These are phyloP conservation scores for Mus caroli DNA, from an alignment of 2,797 vertebrate species.

Conservation along the genomic window DNA sequence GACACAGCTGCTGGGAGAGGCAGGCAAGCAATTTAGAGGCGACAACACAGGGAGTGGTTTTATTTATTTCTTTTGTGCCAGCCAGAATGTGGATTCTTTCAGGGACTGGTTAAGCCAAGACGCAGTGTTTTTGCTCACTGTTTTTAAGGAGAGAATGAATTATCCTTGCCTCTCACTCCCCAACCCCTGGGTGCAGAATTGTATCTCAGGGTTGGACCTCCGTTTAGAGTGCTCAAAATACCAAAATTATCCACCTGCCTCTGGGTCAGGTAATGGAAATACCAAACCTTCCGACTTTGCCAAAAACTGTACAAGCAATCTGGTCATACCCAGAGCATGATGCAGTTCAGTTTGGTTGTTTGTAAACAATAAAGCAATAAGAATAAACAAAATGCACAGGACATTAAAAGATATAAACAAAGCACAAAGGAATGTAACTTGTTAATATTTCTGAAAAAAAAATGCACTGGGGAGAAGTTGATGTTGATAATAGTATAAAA, in stretches of 20 bases:
- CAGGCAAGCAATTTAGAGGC: constrained; percentile 40
- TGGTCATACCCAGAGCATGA: constrained; percentile 76
- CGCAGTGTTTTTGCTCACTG: constrained; percentile 26
- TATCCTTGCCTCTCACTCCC: constrained; percentile 51
- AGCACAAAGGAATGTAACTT: constrained; percentile 92
- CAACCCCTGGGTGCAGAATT: constrained; percentile 12
- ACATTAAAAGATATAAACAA: constrained; percentile 88
- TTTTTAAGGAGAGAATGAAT: constrained; percentile 52
- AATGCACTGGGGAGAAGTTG: constrained; percentile 91
- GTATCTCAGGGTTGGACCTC: constrained; percentile 64
- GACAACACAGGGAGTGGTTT: constrained; percentile 70
- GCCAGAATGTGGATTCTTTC: constrained; percentile 58
- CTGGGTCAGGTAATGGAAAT: constrained; percentile 52
- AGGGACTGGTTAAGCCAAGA: constrained; percentile 64
- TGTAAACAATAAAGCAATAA: constrained; percentile 90
- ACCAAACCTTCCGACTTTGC: constrained; percentile 86
- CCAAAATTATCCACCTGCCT: constrained; percentile 69
- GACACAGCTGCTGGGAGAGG: constrained; percentile 52
- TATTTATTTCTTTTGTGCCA: constrained; percentile 85
- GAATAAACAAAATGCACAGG: constrained; percentile 87
- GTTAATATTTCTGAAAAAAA: constrained; percentile 88
- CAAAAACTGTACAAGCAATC: constrained; percentile 82
- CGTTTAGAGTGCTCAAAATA: constrained; percentile 59
- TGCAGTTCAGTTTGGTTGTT: constrained; percentile 87
- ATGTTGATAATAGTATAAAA: constrained; percentile 87